Conservation (phyloP, 2,888 invertebrate genomes). For the Andrena chrysosceles region DNA sequence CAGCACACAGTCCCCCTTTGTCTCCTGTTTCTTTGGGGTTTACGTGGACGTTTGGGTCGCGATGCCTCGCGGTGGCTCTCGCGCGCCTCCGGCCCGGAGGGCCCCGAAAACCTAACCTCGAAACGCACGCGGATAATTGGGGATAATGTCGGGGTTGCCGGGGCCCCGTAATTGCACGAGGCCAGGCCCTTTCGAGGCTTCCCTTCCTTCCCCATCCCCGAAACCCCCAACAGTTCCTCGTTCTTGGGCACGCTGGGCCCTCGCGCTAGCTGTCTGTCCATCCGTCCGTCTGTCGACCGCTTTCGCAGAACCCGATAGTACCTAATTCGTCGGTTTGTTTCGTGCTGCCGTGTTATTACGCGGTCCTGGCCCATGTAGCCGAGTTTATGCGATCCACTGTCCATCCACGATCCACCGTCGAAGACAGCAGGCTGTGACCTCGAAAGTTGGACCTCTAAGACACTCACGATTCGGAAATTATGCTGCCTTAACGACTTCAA, state of each 20-base stretch:
- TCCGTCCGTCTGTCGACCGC: constrained; percentile 77
- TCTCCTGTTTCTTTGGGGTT: constrained; percentile 58
- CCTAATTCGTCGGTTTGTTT: constrained; percentile 82
- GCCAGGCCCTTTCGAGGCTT: constrained; percentile 76
- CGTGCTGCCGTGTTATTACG: constrained; percentile 82
- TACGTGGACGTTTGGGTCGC: constrained; percentile 70
- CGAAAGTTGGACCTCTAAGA: constrained; percentile 51
- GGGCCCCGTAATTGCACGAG: constrained; percentile 82
- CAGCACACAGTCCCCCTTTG: constrained; percentile 18
- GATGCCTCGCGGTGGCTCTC: constrained; percentile 75
- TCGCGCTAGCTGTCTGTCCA: constrained; percentile 73
- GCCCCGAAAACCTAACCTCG: constrained; percentile 81
- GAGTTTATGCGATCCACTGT: constrained; percentile 51
- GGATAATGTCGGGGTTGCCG: constrained; percentile 83
- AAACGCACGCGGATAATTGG: constrained; percentile 84
- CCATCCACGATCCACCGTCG: constrained; percentile 57
- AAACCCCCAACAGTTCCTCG: constrained; percentile 58
- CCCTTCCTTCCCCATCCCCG: constrained; percentile 51
- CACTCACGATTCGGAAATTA: constrained; percentile 21
- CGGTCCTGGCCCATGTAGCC: constrained; percentile 66
- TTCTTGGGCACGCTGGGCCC: constrained; percentile 65
- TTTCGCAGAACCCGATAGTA: constrained; percentile 81
- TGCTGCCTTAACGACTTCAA: constrained; percentile 16
- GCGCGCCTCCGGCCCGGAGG: constrained; percentile 71
- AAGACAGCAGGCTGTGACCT: constrained; percentile 60